phyloP scores from a whole-genome alignment of 2,888 invertebrate species.

The Idaea biselata region DNA sequence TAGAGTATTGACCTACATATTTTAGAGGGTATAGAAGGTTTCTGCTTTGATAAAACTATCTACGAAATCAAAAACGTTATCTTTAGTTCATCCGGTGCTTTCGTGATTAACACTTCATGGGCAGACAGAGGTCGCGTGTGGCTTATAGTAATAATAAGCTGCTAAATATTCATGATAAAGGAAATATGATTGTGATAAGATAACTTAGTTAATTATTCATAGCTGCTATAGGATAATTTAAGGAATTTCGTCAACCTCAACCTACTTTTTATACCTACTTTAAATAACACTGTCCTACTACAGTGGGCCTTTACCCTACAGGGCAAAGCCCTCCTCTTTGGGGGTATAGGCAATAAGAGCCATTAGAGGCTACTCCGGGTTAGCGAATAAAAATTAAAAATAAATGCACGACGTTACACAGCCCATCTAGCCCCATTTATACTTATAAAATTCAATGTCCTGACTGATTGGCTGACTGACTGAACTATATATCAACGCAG shows the following conservation, averaged over 20 bases:
- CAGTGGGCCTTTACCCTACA: too few relatives aligned
- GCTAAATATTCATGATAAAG: not conserved
- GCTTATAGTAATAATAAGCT: not conserved
- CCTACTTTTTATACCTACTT: not conserved
- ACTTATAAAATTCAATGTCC: too few relatives aligned
- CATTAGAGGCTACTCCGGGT: too few relatives aligned
- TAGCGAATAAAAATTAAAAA: too few relatives aligned
- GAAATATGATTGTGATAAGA: not conserved
- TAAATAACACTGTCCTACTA: too few relatives aligned
- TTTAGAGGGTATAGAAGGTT: not conserved
- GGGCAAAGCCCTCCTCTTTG: too few relatives aligned
- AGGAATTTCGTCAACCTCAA: not conserved
- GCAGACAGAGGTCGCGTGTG: not conserved
- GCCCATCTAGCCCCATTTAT: too few relatives aligned
- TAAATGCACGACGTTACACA: too few relatives aligned
- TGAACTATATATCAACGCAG: too few relatives aligned
- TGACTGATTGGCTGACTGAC: too few relatives aligned
- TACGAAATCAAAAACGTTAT: not conserved
- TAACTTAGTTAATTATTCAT: not conserved
- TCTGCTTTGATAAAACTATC: not conserved
- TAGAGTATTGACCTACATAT: not conserved
- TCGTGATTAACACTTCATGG: not conserved
- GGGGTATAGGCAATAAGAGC: too few relatives aligned
- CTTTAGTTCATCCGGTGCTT: not conserved
- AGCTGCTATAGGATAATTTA: not conserved